A percentile compares a stretch with the other conserved stretches of the same genome.
Conservation (phyloP, 1,140 invertebrate species). For the Archegozetes longisetosus region DNA sequence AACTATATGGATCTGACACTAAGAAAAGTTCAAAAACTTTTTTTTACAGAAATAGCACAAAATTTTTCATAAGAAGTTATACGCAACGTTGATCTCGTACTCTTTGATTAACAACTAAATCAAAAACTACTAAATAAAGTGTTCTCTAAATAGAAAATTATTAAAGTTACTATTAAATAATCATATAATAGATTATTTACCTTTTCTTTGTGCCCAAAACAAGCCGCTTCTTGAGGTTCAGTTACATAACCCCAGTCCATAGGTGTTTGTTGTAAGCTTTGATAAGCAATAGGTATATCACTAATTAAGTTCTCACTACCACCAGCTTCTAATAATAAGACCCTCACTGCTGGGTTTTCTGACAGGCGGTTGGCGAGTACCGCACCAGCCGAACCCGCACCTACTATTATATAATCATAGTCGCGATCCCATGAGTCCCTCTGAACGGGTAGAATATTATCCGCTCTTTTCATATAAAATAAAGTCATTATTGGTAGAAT, state of each 20-base stretch:
- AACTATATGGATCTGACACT: too few species aligned
- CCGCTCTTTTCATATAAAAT: neutral
- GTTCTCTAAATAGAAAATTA: neutral
- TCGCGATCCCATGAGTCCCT: constrained; percentile 36
- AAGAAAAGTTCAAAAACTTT: too few species aligned
- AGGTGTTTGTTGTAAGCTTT: constrained; percentile 64
- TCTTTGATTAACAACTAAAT: too few species aligned
- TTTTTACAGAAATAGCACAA: too few species aligned
- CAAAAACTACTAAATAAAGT: too few species aligned
- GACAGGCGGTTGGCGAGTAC: constrained; percentile 43
- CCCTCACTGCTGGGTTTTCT: constrained; percentile 36
- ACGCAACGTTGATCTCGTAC: too few species aligned
- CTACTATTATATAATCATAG: constrained; percentile 76
- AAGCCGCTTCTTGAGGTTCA: constrained; percentile 63
- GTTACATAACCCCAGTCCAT: constrained; percentile 67
- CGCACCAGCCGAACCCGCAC: constrained; percentile 74
- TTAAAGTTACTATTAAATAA: neutral
- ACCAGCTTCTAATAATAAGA: constrained; percentile 52
- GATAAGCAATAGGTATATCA: constrained; percentile 66
- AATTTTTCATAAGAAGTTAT: too few species aligned
- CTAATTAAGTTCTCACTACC: constrained; percentile 69
- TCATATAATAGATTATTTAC: constrained; percentile 25
- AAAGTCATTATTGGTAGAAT: neutral
- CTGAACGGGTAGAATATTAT: neutral
- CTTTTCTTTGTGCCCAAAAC: constrained; percentile 53